Percentiles rank a stretch among this genome's conserved stretches.
Evolutionary conservation across 2,797 vertebrate genomes (phyloP).

Genomic region (Channa striata): DNA sequence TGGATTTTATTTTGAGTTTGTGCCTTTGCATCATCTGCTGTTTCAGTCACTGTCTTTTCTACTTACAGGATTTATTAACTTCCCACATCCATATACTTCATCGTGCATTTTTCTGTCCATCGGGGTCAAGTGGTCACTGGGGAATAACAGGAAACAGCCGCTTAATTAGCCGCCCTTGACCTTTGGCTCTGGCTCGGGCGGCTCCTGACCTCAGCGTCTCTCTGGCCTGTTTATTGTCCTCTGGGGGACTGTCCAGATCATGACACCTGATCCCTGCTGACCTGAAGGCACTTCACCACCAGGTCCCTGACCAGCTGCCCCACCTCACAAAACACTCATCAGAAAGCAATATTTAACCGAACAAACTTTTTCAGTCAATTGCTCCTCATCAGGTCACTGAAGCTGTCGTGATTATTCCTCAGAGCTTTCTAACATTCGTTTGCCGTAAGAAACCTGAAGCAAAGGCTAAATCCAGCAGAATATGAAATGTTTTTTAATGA

Average conservation of each 20-base stretch:
- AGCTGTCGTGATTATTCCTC: constrained; percentile 7
- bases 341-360: constrained; percentile 52
- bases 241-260: constrained; percentile 77
- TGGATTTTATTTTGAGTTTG: no score
- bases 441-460: constrained; percentile 24
- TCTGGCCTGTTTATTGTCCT: constrained; percentile 80
- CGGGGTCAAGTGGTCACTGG: constrained; percentile 68
- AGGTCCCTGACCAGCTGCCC: constrained; percentile 60
- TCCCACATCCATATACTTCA: constrained; percentile 28
- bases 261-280: constrained; percentile 68
- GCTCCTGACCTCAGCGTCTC: constrained; percentile 72
- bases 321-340: constrained; percentile 47
- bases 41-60: constrained; percentile 11
- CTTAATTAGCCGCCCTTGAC: constrained; percentile 84
- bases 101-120: constrained; percentile 38
- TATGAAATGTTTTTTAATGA: constrained; percentile 41
- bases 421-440: constrained; percentile 32
- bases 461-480: constrained; percentile 42
- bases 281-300: constrained; percentile 65
- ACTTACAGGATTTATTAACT: constrained; percentile 55
- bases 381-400: constrained; percentile 8
- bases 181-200: constrained; percentile 63
- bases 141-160: constrained; percentile 81
- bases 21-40: background rate
- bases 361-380: constrained; percentile 33